Conservation (phyloP, 2,113 vertebrate species). For the Stigmatopora argus region DNA sequence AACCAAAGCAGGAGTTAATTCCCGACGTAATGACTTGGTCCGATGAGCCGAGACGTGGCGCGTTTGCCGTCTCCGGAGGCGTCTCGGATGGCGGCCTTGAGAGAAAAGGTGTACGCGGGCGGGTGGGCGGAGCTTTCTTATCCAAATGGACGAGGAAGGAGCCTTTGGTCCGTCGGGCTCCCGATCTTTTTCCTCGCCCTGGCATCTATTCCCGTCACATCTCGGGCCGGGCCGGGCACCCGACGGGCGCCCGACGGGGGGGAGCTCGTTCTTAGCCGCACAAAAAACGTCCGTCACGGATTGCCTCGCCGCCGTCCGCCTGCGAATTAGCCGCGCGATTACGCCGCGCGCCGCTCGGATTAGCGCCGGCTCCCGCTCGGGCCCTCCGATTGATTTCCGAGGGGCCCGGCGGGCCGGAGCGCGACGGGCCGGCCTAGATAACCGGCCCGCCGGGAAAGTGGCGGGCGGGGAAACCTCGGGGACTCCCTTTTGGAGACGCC, state of each 20-base stretch:
- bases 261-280: constrained; percentile 69
- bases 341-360: constrained; percentile 68
- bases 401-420: constrained; percentile 44
- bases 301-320: constrained; percentile 67
- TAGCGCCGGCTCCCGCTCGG: constrained; percentile 56
- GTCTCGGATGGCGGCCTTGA: constrained; percentile 68
- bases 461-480: constrained; percentile 36
- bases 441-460: constrained; percentile 48
- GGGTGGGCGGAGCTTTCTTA: constrained; percentile 71
- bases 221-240: constrained; percentile 51
- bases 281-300: constrained; percentile 76
- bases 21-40: constrained; percentile 72
- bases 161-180: constrained; percentile 60
- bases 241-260: constrained; percentile 60
- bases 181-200: constrained; percentile 59
- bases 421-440: constrained; percentile 50
- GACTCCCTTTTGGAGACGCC: constrained; percentile 38
- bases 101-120: constrained; percentile 69
- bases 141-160: constrained; percentile 66
- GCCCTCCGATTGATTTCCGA: constrained; percentile 53
- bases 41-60: constrained; percentile 71
- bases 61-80: constrained; percentile 68
- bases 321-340: constrained; percentile 73
- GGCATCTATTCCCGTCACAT: constrained; percentile 54
- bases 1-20: constrained; percentile 60